These are phyloP conservation scores for Laspeyria flexula DNA, from an alignment of 2,888 invertebrate genomes.

Conservation along the genomic window DNA sequence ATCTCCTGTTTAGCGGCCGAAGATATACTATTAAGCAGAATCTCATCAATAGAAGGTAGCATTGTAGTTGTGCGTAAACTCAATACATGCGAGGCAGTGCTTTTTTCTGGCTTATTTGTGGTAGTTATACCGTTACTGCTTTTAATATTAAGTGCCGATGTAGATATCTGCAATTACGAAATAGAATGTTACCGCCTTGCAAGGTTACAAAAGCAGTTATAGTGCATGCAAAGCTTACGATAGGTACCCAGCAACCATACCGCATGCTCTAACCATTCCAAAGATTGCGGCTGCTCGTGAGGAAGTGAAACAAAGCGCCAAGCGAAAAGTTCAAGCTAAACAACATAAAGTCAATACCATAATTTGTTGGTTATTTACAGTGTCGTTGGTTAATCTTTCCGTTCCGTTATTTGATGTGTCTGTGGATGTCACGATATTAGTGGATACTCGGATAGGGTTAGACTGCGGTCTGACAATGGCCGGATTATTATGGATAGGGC, in stretches of 20 bases:
- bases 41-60: conserved; percentile 86
- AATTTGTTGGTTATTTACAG: conserved; percentile 84
- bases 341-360: conserved; percentile 84
- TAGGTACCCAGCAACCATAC: conserved; percentile 49
- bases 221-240: conserved; percentile 68
- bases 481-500: conserved; percentile 86
- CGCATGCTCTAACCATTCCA: conserved; percentile 53
- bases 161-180: conserved; percentile 83
- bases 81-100: conserved; percentile 86
- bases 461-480: conserved; percentile 85
- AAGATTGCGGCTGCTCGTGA: conserved; percentile 53
- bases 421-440: conserved; percentile 88
- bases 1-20: conserved; percentile 87
- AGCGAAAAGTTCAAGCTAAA: conserved; percentile 81
- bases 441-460: conserved; percentile 88
- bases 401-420: conserved; percentile 86
- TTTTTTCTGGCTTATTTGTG: conserved; percentile 80
- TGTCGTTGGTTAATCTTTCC: conserved; percentile 84
- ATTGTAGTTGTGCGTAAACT: conserved; percentile 85
- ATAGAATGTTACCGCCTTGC: conserved; percentile 76
- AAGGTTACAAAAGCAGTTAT: conserved; percentile 64
- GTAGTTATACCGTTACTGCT: conserved; percentile 82
- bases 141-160: conserved; percentile 83
- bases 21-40: conserved; percentile 87
- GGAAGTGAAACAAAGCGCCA: conserved; percentile 62